Conservation (phyloP, 64 coral and sea anemone species). For the Montipora cactus region DNA sequence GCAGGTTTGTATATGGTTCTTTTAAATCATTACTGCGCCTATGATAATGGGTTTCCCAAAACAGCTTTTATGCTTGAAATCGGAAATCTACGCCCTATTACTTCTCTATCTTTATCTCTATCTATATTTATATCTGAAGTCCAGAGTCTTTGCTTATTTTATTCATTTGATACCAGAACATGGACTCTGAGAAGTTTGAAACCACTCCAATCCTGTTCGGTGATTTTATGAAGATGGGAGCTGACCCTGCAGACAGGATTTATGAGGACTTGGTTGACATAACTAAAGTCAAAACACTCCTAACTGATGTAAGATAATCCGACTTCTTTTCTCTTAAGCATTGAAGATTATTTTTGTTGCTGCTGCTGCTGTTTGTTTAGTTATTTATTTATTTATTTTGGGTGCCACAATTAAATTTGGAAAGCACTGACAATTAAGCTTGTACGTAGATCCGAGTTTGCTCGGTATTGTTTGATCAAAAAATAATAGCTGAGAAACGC, state of each 20-base stretch:
- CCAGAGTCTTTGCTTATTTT: neutral
- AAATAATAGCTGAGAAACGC: too few species aligned
- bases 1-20: slow-evolving; percentile 39
- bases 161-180: slow-evolving; percentile 53
- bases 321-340: neutral
- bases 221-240: slow-evolving; percentile 99
- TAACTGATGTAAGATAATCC: slow-evolving; percentile 85
- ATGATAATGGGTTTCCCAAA: neutral
- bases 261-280: slow-evolving; percentile 94
- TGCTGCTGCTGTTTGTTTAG: too few species aligned
- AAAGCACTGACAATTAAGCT: too few species aligned
- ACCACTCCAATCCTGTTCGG: slow-evolving; percentile 94
- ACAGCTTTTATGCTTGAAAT: too few species aligned
- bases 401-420: too few species aligned
- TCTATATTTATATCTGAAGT: neutral
- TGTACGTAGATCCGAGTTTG: too few species aligned
- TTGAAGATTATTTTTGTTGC: neutral
- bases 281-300: slow-evolving; percentile 84
- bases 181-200: slow-evolving; percentile 90
- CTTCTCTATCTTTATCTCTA: too few species aligned
- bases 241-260: slow-evolving; percentile 81
- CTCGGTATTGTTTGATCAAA: too few species aligned
- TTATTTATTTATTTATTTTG: too few species aligned
- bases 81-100: too few species aligned
- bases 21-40: neutral